A percentile compares a stretch with the other conserved stretches of the same genome.
Conservation (phyloP, 2,113 vertebrate species). For the Lanius collurio region DNA sequence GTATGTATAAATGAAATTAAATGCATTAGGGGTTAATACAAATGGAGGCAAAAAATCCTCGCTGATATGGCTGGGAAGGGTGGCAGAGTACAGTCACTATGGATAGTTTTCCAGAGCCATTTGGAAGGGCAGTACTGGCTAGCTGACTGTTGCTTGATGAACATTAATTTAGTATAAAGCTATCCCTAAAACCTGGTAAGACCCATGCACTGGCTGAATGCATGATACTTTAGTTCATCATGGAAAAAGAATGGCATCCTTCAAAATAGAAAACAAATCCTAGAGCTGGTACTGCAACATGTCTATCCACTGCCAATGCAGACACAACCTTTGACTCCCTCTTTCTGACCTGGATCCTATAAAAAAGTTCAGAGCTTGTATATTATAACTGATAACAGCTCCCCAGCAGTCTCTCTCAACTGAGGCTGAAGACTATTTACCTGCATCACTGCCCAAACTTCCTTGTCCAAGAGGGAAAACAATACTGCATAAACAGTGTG, state of each 20-base stretch:
- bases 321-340: not conserved
- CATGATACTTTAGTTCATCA: not conserved
- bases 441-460: not conserved
- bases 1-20: not conserved
- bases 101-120: not conserved
- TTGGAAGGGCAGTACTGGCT: not conserved
- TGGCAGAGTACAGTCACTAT: not conserved
- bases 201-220: not conserved
- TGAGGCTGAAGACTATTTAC: not conserved
- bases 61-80: not conserved
- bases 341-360: not conserved
- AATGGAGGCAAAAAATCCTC: not conserved
- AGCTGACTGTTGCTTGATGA: not conserved
- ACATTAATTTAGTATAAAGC: not conserved
- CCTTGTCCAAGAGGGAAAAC: not conserved
- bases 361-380: not conserved
- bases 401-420: not conserved
- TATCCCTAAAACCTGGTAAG: not conserved
- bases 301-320: not conserved
- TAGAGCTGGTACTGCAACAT: not conserved
- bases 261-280: not conserved
- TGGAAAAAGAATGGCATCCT: not conserved
- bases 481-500: not conserved
- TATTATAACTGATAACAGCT: not conserved
- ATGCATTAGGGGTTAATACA: not conserved